Percentiles rank a stretch among this genome's conserved stretches.
Conservation (phyloP, 2,797 vertebrate species). For the Pelodytes ibericus region DNA sequence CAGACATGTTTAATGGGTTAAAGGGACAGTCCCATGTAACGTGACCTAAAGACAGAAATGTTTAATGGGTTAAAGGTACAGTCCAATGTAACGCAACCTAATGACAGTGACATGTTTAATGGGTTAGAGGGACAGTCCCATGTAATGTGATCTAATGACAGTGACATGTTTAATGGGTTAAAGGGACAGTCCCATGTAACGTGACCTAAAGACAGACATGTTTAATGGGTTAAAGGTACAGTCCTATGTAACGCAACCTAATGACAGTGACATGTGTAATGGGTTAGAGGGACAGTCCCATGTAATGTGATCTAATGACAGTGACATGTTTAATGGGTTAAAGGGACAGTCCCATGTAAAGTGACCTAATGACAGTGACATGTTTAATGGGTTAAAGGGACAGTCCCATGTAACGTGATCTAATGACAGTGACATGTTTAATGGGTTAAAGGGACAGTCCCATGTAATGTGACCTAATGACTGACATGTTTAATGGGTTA, state of each 20-base stretch:
- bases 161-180: not conserved
- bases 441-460: constrained; percentile 5
- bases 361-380: not conserved
- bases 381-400: not conserved
- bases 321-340: not conserved
- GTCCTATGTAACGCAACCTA: too few species aligned
- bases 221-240: too few species aligned
- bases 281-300: not conserved
- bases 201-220: too few species aligned
- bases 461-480: too few species aligned
- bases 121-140: too few species aligned
- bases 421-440: not conserved
- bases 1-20: too few species aligned
- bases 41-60: too few species aligned
- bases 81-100: not conserved
- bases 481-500: too few species aligned
- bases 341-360: not conserved
- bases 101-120: too few species aligned
- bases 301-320: not conserved
- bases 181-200: not conserved
- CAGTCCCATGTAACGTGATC: not conserved
- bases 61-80: too few species aligned
- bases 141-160: too few species aligned
- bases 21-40: too few species aligned
- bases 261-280: not conserved